Percentiles rank a stretch among this genome's conserved stretches.
Evolutionary conservation across 2,797 vertebrate genomes (phyloP).

Genomic region (Eutrigla gurnardus): DNA sequence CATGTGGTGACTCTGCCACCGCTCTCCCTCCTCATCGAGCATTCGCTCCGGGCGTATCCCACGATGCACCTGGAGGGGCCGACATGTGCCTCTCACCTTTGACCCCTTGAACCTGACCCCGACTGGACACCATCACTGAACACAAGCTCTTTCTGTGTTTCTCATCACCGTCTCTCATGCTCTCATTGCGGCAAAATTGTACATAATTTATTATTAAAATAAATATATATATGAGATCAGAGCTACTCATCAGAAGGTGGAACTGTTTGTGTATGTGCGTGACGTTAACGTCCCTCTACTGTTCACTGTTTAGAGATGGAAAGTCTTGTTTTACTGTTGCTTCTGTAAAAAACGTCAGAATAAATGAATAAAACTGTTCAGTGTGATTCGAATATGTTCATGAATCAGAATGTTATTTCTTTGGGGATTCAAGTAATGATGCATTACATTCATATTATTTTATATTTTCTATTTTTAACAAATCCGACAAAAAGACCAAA

Average conservation of each 20-base stretch:
- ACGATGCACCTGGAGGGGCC: conserved; percentile 68
- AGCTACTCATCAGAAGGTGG: conserved; percentile 42
- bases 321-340: conserved; percentile 63
- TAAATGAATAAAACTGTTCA: conserved; percentile 60
- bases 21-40: conserved; percentile 36
- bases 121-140: conserved; percentile 40
- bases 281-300: conserved; percentile 24
- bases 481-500: background rate
- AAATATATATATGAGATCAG: conserved; percentile 43
- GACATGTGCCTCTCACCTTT: conserved; percentile 74
- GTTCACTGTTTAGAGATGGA: conserved; percentile 40
- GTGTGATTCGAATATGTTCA: conserved; percentile 56
- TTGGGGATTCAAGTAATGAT: background rate
- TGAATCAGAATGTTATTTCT: conserved; percentile 11
- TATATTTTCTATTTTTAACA: background rate
- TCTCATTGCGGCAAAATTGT: conserved; percentile 60
- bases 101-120: conserved; percentile 23
- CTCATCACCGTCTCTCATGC: conserved; percentile 40
- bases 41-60: conserved; percentile 51
- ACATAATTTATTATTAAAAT: conserved; percentile 78
- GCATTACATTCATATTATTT: background rate
- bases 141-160: conserved; percentile 44
- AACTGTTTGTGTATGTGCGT: conserved; percentile 41
- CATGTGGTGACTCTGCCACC: conserved; percentile 77
- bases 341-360: conserved; percentile 63